Percentiles rank a stretch among this genome's conserved stretches.
These are phyloP conservation scores for Sterna hirundo DNA, from an alignment of 2,113 vertebrate species.

Conservation along the genomic window DNA sequence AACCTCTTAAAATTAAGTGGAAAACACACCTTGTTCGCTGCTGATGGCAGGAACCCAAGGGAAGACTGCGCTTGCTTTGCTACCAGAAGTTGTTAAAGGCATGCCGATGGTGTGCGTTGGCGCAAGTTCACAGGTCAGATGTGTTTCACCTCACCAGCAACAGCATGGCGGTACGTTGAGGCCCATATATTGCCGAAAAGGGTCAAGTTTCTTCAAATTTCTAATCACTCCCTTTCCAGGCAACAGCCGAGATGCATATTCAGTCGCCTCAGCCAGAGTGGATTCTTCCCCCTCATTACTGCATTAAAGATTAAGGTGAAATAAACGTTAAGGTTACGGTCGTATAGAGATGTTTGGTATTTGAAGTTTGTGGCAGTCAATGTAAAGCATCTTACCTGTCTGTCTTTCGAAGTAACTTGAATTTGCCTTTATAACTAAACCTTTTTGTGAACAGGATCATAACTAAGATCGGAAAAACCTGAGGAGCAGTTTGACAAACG, in stretches of 20 bases:
- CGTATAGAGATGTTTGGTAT: background rate
- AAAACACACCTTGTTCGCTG: background rate
- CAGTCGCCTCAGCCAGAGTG: background rate
- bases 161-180: background rate
- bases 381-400: background rate
- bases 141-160: background rate
- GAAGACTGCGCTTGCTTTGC: background rate
- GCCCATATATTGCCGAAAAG: background rate
- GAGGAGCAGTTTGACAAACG: background rate
- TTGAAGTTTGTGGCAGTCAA: background rate
- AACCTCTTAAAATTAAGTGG: background rate
- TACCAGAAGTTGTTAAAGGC: background rate
- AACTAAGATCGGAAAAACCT: background rate
- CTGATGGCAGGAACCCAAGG: background rate
- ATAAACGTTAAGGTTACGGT: background rate
- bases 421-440: too few species aligned
- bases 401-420: background rate
- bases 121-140: background rate
- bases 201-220: background rate
- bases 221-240: accelerated
- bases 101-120: background rate
- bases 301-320: background rate
- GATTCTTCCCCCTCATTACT: background rate
- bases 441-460: background rate
- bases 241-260: background rate